These are phyloP conservation scores for Gambusia affinis DNA, from an alignment of 2,113 vertebrate species.

Conservation along the genomic window DNA sequence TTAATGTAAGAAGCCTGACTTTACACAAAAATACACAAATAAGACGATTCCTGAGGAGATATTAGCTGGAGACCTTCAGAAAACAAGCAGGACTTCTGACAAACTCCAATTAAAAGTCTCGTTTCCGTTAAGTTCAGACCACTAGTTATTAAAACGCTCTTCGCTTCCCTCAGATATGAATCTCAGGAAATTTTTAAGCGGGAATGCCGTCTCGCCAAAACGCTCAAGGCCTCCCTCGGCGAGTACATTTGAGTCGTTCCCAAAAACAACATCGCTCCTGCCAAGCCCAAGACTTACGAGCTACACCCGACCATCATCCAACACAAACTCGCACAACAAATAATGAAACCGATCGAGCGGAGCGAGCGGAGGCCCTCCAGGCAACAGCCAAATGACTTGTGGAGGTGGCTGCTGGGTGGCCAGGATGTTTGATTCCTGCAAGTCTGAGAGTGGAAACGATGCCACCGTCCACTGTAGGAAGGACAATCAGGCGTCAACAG, in stretches of 20 bases:
- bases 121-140: not conserved
- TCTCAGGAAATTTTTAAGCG: conserved; percentile 47
- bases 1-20: too few species aligned
- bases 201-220: conserved; percentile 44
- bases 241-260: conserved; percentile 62
- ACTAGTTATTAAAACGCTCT: conserved; percentile 20
- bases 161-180: conserved; percentile 26
- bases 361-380: conserved; percentile 17
- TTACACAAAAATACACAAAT: not conserved
- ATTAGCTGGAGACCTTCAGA: not conserved
- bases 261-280: conserved; percentile 65
- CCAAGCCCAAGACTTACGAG: conserved; percentile 59
- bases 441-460: conserved; percentile 12
- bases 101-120: too few species aligned
- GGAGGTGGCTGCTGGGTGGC: conserved; percentile 46
- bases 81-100: not conserved
- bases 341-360: conserved; percentile 48
- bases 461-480: conserved; percentile 5
- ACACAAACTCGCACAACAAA: conserved; percentile 67
- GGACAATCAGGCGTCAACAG: conserved; percentile 5
- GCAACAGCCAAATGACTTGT: conserved; percentile 31
- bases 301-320: conserved; percentile 58
- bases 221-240: conserved; percentile 34
- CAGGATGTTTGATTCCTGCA: conserved; percentile 6
- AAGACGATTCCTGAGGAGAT: not conserved